Evolutionary conservation across 2,888 invertebrate species (phyloP).

Genomic region (Watsonalla binaria): DNA sequence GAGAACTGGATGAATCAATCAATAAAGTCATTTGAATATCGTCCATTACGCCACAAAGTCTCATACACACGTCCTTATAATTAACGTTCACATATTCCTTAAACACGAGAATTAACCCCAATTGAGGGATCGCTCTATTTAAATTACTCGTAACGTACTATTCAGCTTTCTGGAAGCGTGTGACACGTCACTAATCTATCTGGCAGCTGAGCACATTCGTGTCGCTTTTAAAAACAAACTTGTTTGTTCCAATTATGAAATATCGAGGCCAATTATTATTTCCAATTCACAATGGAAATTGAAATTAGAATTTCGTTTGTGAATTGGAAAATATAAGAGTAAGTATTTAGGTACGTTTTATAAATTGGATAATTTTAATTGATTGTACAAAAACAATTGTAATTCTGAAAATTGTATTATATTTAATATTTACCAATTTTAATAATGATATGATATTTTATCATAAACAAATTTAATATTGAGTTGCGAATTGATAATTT

Average conservation of each 20-base stretch:
- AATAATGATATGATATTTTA: background rate
- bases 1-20: constrained; percentile 17
- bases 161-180: constrained; percentile 76
- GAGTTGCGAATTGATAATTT: no score
- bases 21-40: constrained; percentile 13
- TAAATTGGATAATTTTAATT: background rate
- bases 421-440: background rate
- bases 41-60: constrained; percentile 34
- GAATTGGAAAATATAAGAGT: no score
- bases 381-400: no score
- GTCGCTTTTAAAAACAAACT: constrained; percentile 3
- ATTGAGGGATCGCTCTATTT: constrained; percentile 77
- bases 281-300: no score
- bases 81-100: constrained; percentile 75
- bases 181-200: constrained; percentile 71
- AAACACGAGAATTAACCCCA: constrained; percentile 78
- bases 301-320: no score
- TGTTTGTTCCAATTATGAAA: constrained; percentile 15
- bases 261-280: background rate
- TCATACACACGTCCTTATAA: constrained; percentile 49
- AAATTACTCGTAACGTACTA: constrained; percentile 71
- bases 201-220: constrained; percentile 29
- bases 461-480: no score
- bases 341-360: background rate
- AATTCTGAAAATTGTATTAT: no score